Conservation (phyloP, 2,797 vertebrate species). For the Melanotaenia maccullochi region DNA sequence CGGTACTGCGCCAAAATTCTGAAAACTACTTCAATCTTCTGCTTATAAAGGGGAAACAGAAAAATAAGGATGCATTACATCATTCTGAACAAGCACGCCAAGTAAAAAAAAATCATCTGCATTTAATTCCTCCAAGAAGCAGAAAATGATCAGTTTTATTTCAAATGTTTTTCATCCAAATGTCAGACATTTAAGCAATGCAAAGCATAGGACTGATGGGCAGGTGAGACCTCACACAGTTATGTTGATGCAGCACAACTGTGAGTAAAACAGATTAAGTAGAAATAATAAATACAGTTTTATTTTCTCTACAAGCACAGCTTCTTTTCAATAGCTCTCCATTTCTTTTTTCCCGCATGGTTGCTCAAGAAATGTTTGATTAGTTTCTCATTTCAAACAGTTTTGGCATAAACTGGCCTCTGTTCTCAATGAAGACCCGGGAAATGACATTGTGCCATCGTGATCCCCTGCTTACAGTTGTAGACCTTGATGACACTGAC, state of each 20-base stretch:
- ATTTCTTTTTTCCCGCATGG: not conserved
- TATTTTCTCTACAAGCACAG: conserved; percentile 26
- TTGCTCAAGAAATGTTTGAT: conserved; percentile 13
- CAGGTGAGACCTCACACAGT: conserved; percentile 73
- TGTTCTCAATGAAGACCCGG: conserved; percentile 14
- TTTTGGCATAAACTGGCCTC: not conserved
- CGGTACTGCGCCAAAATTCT: conserved; percentile 6
- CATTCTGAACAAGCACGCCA: conserved; percentile 15
- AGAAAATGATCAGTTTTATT: conserved; percentile 34
- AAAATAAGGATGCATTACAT: conserved; percentile 35
- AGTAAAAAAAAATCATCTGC: conserved; percentile 51
- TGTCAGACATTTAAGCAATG: conserved; percentile 42
- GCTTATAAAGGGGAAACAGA: conserved; percentile 30
- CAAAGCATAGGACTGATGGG: conserved; percentile 23
- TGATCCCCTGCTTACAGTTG: not conserved
- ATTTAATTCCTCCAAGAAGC: conserved; percentile 45
- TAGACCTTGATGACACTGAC: conserved; percentile 14
- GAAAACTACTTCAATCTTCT: conserved; percentile 24
- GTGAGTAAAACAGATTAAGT: conserved; percentile 18
- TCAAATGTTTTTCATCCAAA: conserved; percentile 58
- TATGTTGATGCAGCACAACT: conserved; percentile 31
- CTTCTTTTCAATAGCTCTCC: not conserved
- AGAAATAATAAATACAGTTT: conserved; percentile 29
- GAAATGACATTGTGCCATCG: conserved; percentile 5
- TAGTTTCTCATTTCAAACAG: conserved; percentile 32